phyloP scores from a whole-genome alignment of 2,113 vertebrate species.

The Pyrgilauda ruficollis region DNA sequence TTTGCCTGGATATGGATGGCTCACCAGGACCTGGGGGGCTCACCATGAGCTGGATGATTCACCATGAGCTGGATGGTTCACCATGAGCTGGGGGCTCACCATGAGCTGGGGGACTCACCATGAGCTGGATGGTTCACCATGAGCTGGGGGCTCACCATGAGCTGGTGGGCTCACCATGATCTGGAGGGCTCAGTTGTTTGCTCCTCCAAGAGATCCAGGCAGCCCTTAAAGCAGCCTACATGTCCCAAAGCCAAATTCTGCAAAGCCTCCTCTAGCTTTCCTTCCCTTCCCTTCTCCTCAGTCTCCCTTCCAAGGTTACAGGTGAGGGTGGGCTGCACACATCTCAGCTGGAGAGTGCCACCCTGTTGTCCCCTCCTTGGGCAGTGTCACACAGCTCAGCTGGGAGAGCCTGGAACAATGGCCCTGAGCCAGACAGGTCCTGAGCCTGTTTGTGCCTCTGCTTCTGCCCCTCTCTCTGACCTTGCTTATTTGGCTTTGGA shows the following conservation, averaged over 20 bases:
- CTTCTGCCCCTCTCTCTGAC: not conserved
- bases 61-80: accelerated
- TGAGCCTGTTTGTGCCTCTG: not conserved
- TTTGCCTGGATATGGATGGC: not conserved
- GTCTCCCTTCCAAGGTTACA: not conserved
- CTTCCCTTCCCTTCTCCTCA: not conserved
- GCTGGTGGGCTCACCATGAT: accelerated
- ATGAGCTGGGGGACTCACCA: not conserved
- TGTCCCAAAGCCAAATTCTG: not conserved
- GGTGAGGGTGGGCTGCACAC: not conserved
- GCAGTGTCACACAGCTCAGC: not conserved
- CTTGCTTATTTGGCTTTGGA: not conserved
- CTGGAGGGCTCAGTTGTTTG: not conserved
- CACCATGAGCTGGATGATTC: accelerated
- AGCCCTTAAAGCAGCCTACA: not conserved
- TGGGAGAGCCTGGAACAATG: not conserved
- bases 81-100: not conserved
- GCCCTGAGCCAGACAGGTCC: not conserved
- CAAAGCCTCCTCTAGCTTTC: not conserved
- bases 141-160: accelerated
- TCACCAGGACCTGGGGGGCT: not conserved
- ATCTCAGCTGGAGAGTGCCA: not conserved
- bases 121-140: accelerated
- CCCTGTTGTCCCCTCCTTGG: not conserved
- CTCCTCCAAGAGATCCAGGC: not conserved